Evolutionary conservation across 2,113 vertebrate genomes (phyloP).

Genomic region (Saccopteryx leptura): DNA sequence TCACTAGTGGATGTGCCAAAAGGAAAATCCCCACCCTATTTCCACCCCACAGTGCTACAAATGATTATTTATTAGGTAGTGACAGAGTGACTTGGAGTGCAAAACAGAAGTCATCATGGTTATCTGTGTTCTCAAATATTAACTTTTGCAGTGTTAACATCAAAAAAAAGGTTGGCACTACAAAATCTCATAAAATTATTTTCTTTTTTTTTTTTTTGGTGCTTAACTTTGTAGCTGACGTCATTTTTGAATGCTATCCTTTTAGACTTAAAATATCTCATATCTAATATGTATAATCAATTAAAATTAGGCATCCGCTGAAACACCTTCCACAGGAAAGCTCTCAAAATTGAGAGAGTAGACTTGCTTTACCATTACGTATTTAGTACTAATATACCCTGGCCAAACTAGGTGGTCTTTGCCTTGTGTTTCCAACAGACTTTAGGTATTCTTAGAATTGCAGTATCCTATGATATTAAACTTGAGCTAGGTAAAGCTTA

Average conservation of each 20-base stretch:
- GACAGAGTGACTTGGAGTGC: slow-evolving; percentile 73
- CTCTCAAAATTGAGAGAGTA: slow-evolving; percentile 28
- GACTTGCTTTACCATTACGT: not conserved
- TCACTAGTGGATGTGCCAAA: slow-evolving; percentile 78
- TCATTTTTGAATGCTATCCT: slow-evolving; percentile 5
- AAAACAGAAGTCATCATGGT: slow-evolving; percentile 75
- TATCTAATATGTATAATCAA: slow-evolving; percentile 45
- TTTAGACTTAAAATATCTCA: slow-evolving; percentile 44
- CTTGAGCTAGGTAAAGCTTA: not conserved
- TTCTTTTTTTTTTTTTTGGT: slow-evolving; percentile 64
- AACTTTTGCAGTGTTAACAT: slow-evolving; percentile 48
- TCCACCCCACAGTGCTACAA: slow-evolving; percentile 76
- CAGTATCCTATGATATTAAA: not conserved
- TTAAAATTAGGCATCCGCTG: slow-evolving; percentile 31
- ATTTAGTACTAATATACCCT: not conserved
- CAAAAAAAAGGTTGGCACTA: not conserved
- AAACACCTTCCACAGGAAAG: slow-evolving; percentile 35
- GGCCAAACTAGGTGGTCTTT: slow-evolving; percentile 16
- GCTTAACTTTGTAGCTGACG: slow-evolving; percentile 28
- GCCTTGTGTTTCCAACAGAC: not conserved
- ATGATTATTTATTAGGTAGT: slow-evolving; percentile 80
- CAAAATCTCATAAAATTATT: slow-evolving; percentile 66
- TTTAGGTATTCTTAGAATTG: slow-evolving; percentile 33
- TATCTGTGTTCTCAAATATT: slow-evolving; percentile 70
- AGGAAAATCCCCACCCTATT: slow-evolving; percentile 81